A percentile compares a stretch with the other conserved stretches of the same genome.
Evolutionary conservation across 1,140 invertebrate species (phyloP).

Genomic region (Drosophila sp.): DNA sequence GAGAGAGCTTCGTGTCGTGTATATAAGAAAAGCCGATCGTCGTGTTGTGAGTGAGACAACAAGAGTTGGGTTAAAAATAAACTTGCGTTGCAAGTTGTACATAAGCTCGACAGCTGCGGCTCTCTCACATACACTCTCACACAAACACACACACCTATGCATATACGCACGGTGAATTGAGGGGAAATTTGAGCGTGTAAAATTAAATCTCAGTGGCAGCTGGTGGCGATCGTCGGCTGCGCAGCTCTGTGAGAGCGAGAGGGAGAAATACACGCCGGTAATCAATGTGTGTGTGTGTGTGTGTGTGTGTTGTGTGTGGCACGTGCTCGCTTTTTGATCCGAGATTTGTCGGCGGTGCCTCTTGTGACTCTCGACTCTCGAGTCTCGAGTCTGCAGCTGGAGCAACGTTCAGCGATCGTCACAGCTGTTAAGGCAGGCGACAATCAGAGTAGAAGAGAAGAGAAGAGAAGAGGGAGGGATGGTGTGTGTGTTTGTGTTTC

Average conservation of each 20-base stretch:
- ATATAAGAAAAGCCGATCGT: conserved; percentile 35
- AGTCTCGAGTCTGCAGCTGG: conserved; percentile 59
- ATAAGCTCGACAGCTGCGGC: conserved; percentile 71
- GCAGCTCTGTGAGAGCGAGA: conserved; percentile 8
- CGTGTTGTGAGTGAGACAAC: conserved; percentile 31
- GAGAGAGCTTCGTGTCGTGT: conserved; percentile 25
- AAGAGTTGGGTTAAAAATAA: conserved; percentile 62
- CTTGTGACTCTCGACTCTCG: conserved; percentile 30
- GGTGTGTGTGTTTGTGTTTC: no score
- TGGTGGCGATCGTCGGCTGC: conserved; percentile 64
- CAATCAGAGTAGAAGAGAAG: conserved; percentile 22
- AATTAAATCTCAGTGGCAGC: conserved; percentile 70
- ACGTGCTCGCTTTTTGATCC: conserved; percentile 76
- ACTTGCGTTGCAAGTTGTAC: conserved; percentile 60
- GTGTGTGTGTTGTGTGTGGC: conserved; percentile 48
- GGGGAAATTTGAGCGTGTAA: conserved; percentile 55
- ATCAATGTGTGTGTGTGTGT: conserved; percentile 24
- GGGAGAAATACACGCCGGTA: conserved; percentile 37
- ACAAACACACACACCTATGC: conserved; percentile 21
- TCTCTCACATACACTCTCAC: conserved; percentile 19
- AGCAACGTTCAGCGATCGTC: conserved; percentile 64
- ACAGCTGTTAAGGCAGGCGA: conserved; percentile 66
- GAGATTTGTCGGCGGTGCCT: conserved; percentile 61
- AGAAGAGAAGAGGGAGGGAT: not conserved
- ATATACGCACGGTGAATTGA: conserved; percentile 13